phyloP scores from a whole-genome alignment of 2,797 vertebrate genomes.

The Monodelphis domestica region DNA sequence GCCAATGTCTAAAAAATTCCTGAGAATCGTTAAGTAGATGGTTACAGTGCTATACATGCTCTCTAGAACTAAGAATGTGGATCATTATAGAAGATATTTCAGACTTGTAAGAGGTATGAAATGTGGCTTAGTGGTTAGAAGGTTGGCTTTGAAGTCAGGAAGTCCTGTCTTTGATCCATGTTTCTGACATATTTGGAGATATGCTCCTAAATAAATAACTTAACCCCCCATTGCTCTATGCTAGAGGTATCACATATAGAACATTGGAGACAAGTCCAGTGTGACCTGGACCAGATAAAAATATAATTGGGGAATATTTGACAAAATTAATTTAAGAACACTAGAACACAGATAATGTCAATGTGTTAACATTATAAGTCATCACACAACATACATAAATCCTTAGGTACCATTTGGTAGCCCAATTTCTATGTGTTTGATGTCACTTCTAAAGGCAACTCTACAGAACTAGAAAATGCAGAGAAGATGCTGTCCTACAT shows the following conservation, averaged over 20 bases:
- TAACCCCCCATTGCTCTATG: neutral
- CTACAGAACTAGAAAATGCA: neutral
- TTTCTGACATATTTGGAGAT: neutral
- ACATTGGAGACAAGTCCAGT: neutral
- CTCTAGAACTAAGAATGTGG: neutral
- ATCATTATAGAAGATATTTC: neutral
- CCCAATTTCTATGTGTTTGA: neutral
- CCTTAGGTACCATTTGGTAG: neutral
- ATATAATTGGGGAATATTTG: neutral
- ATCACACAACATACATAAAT: neutral
- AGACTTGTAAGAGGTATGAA: neutral
- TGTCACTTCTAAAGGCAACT: neutral
- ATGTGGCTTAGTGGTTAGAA: neutral
- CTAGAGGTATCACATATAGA: neutral
- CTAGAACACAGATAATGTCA: neutral
- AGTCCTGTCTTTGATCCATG: neutral
- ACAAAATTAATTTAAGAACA: neutral
- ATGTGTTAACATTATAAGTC: neutral
- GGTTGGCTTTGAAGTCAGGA: neutral
- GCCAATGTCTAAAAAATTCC: neutral
- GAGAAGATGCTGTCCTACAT: neutral
- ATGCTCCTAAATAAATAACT: neutral
- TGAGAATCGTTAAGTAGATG: neutral
- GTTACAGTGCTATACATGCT: neutral
- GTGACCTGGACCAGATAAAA: neutral